A percentile compares a stretch with the other conserved stretches of the same genome.
Conservation (phyloP, 2,113 vertebrate genomes). For the Hemiscyllium ocellatum region DNA sequence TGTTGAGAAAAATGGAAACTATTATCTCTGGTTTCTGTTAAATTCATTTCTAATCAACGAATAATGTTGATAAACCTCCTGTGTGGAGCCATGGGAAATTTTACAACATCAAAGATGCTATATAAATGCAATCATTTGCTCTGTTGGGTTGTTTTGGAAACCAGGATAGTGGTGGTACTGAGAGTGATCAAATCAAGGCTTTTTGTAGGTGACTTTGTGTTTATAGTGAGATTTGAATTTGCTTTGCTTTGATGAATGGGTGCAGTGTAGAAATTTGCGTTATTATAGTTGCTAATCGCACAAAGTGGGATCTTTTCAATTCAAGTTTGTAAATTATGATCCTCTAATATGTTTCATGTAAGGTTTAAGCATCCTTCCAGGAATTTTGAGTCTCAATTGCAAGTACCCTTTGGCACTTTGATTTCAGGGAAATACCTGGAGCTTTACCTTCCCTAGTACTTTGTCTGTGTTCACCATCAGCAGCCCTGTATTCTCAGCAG, state of each 20-base stretch:
- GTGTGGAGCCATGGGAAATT: not conserved
- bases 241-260: not conserved
- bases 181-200: no score
- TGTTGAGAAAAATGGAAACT: no score
- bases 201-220: not conserved
- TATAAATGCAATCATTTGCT: not conserved
- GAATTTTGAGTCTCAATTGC: not conserved
- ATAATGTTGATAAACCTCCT: not conserved
- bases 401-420: not conserved
- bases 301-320: not conserved
- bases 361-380: not conserved
- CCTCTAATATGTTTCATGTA: not conserved
- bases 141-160: not conserved
- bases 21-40: no score
- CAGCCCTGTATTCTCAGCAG: not conserved
- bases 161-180: not conserved
- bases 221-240: not conserved
- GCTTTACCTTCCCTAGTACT: not conserved
- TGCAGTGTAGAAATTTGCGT: not conserved
- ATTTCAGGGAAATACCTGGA: not conserved
- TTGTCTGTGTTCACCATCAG: not conserved
- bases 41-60: no score
- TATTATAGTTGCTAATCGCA: no score
- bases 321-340: not conserved
- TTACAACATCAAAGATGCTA: not conserved